Conservation (phyloP, 2,113 vertebrate genomes). For the Oreotrochilus melanogaster region DNA sequence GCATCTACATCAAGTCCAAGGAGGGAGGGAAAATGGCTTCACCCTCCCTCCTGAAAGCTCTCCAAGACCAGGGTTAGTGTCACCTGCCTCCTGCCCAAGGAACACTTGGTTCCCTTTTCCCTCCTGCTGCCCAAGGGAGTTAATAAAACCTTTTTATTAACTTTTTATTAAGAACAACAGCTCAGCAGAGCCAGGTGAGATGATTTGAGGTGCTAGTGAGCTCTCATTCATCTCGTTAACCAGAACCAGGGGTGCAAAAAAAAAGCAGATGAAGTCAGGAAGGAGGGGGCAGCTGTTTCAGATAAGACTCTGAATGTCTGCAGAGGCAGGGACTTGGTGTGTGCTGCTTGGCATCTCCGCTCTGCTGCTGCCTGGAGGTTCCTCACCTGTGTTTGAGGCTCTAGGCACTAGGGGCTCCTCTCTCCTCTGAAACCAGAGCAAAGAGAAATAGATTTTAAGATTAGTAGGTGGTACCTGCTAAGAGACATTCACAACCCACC, state of each 20-base stretch:
- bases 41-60: background rate
- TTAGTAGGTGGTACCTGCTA: background rate
- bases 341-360: background rate
- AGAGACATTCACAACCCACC: background rate
- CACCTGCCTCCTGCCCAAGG: background rate
- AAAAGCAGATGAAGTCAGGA: background rate
- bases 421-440: background rate
- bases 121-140: background rate
- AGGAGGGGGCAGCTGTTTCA: fast-evolving
- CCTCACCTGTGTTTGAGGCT: background rate
- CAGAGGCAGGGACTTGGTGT: background rate
- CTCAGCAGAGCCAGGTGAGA: background rate
- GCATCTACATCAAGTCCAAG: background rate
- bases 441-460: background rate
- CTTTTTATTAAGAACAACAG: no score
- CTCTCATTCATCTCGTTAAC: background rate
- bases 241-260: background rate
- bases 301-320: background rate
- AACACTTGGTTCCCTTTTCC: background rate
- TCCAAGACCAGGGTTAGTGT: background rate
- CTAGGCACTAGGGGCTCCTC: background rate
- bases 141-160: no score
- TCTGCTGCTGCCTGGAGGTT: background rate
- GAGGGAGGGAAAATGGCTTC: background rate
- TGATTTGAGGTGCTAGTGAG: background rate